phyloP scores from a whole-genome alignment of 2,888 invertebrate genomes.

The Atherix ibis region DNA sequence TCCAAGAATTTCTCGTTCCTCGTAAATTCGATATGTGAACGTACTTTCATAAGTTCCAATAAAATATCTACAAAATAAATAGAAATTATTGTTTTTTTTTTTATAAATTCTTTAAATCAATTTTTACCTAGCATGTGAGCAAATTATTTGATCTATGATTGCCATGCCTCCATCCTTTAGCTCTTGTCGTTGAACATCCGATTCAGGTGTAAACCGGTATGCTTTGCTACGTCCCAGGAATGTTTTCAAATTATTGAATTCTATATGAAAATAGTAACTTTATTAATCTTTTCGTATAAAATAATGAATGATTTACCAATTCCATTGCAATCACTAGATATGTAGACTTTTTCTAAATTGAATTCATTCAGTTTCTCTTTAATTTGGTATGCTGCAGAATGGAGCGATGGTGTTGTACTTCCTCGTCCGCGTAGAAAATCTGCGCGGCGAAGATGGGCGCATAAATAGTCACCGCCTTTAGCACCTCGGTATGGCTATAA shows the following conservation, averaged over 20 bases:
- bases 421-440: conserved; percentile 70
- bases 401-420: conserved; percentile 61
- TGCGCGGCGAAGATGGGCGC: conserved; percentile 71
- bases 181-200: conserved; percentile 18
- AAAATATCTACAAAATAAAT: conserved; percentile 40
- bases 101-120: conserved; percentile 22
- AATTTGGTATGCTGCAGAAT: conserved; percentile 62
- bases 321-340: conserved; percentile 69
- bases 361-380: conserved; percentile 39
- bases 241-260: conserved; percentile 25
- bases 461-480: conserved; percentile 56
- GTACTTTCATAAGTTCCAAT: conserved; percentile 91
- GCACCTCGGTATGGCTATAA: conserved; percentile 35
- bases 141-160: conserved; percentile 90
- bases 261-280: conserved; percentile 12
- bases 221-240: conserved; percentile 20
- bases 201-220: conserved; percentile 23
- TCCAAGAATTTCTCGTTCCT: conserved; percentile 90
- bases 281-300: conserved; percentile 3
- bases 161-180: conserved; percentile 70
- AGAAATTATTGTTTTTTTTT: not conserved
- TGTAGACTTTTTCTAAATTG: conserved; percentile 47
- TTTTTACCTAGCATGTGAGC: conserved; percentile 54
- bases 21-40: conserved; percentile 91
- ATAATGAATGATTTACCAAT: conserved; percentile 29